Percentiles rank a stretch among this genome's conserved stretches.
These are phyloP conservation scores for Leucoma salicis DNA, from an alignment of 2,888 invertebrate species.

Conservation along the genomic window DNA sequence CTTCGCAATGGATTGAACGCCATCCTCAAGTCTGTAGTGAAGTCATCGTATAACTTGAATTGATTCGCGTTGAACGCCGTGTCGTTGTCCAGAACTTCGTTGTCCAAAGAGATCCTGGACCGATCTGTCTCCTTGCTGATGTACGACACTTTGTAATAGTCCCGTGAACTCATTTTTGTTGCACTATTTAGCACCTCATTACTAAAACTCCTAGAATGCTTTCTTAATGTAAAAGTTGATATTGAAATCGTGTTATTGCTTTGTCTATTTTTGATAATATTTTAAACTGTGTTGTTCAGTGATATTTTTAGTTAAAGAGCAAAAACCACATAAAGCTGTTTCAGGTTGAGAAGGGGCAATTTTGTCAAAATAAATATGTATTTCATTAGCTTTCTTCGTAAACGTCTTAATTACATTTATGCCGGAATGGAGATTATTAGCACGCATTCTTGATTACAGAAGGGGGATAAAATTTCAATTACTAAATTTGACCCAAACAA, in stretches of 20 bases:
- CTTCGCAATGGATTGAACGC: conserved; percentile 63
- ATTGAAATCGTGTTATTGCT: background rate
- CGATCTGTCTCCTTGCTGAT: conserved; percentile 49
- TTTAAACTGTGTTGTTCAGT: too few relatives aligned
- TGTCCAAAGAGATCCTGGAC: conserved; percentile 45
- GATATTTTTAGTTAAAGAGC: too few relatives aligned
- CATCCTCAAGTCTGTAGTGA: conserved; percentile 69
- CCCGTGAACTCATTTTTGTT: conserved; percentile 64
- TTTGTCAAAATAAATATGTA: too few relatives aligned
- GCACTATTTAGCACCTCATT: conserved; percentile 28
- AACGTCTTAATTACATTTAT: too few relatives aligned
- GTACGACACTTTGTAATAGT: conserved; percentile 70
- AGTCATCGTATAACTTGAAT: conserved; percentile 76
- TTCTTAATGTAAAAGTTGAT: conserved; percentile 14
- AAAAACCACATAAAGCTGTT: too few relatives aligned
- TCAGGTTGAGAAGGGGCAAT: too few relatives aligned
- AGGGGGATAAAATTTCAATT: too few relatives aligned
- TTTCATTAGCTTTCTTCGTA: too few relatives aligned
- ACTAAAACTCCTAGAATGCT: conserved; percentile 30
- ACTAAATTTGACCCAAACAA: too few relatives aligned
- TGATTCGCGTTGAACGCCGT: conserved; percentile 77
- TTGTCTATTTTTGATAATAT: background rate
- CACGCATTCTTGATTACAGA: too few relatives aligned
- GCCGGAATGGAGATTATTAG: too few relatives aligned
- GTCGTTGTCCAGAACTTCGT: conserved; percentile 68